Conservation (phyloP, 2,888 invertebrate genomes). For the Pristionchus mayeri region DNA sequence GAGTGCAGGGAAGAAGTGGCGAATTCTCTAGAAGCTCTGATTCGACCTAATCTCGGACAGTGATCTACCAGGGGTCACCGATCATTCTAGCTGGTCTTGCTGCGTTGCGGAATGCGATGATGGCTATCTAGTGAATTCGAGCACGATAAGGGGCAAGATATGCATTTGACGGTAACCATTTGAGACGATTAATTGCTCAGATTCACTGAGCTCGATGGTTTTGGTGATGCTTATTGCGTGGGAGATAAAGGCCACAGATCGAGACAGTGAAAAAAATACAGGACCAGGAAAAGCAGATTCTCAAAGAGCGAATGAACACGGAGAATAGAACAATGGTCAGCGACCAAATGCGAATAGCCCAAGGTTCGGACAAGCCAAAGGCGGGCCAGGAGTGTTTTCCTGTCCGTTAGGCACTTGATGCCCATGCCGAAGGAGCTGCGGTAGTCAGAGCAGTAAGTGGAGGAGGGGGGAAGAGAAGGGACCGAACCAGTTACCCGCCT, state of each 20-base stretch:
- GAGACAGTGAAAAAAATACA: too few species aligned
- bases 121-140: neutral
- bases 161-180: too few species aligned
- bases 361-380: neutral
- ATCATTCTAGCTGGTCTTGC: neutral
- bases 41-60: neutral
- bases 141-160: neutral
- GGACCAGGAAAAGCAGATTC: too few species aligned
- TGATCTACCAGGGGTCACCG: neutral
- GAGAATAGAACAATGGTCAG: too few species aligned
- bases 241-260: too few species aligned
- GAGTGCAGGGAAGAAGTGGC: neutral
- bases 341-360: too few species aligned
- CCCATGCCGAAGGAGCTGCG: neutral
- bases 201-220: too few species aligned
- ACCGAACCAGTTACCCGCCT: constrained; percentile 21
- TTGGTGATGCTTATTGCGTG: too few species aligned
- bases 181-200: too few species aligned
- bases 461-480: neutral
- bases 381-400: neutral
- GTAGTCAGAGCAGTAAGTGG: neutral
- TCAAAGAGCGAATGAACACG: too few species aligned
- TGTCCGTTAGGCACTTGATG: neutral
- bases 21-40: neutral
- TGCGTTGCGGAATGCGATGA: neutral